A percentile compares a stretch with the other conserved stretches of the same genome.
phyloP scores from a whole-genome alignment of 2,888 invertebrate genomes.

The Tetramorium bicarinatum region DNA sequence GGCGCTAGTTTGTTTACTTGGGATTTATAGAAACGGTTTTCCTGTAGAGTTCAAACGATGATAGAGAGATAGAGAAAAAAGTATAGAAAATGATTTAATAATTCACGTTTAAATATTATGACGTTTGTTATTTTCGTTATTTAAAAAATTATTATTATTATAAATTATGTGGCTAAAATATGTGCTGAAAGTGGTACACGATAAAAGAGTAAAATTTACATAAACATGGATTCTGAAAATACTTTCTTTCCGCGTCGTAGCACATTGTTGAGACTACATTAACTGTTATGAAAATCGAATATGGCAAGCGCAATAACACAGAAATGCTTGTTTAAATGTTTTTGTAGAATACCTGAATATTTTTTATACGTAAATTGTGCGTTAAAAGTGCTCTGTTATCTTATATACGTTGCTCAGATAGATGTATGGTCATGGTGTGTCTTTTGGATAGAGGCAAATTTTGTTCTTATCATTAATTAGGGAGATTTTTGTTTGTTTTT shows the following conservation, averaged over 20 bases:
- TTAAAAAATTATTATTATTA: neutral
- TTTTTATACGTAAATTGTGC: neutral
- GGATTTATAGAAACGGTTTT: neutral
- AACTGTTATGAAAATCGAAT: constrained; percentile 13
- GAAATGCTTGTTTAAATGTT: constrained; percentile 21
- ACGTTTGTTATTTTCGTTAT: neutral
- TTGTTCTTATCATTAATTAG: neutral
- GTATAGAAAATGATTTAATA: neutral
- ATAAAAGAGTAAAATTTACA: constrained; percentile 31
- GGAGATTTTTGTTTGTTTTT: neutral
- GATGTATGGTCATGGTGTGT: no score
- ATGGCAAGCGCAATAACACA: neutral
- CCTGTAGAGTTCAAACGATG: neutral
- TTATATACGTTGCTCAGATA: neutral
- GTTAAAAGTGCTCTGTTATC: neutral
- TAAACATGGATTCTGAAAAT: constrained; percentile 22
- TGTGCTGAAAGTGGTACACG: neutral
- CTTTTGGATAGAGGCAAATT: neutral
- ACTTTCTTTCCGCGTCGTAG: constrained; percentile 8
- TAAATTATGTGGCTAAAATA: neutral
- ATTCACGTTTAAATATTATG: neutral
- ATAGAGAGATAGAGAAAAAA: neutral
- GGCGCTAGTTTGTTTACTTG: neutral
- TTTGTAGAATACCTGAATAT: neutral
- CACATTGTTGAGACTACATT: constrained; percentile 19